phyloP scores from a whole-genome alignment of 2,113 vertebrate genomes.

The Gadus macrocephalus region DNA sequence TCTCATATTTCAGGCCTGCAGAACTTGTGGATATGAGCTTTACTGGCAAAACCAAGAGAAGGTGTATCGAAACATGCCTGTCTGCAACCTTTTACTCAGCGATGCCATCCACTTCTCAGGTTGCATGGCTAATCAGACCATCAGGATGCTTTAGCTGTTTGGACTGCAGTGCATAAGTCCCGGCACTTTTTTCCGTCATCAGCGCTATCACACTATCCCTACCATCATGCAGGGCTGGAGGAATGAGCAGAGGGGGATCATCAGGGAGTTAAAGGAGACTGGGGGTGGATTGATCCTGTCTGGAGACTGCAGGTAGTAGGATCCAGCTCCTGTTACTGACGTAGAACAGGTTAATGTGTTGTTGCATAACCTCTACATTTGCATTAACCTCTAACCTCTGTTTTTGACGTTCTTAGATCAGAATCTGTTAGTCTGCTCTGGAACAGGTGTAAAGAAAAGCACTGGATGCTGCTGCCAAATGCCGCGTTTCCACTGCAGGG shows the following conservation, averaged over 20 bases:
- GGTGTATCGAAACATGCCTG: slow-evolving; percentile 17
- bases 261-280: slow-evolving; percentile 6
- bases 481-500: no score
- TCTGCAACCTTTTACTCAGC: slow-evolving; percentile 10
- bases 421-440: no score
- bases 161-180: slow-evolving; percentile 8
- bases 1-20: not conserved
- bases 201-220: slow-evolving; percentile 14
- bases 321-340: no score
- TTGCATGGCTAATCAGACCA: not conserved
- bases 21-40: not conserved
- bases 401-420: no score
- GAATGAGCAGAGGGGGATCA: slow-evolving; percentile 3
- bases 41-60: slow-evolving; percentile 19
- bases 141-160: slow-evolving; percentile 1
- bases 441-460: no score
- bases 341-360: no score
- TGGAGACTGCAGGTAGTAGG: slow-evolving; percentile 15
- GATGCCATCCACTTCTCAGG: not conserved
- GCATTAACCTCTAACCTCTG: no score
- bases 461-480: no score
- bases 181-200: slow-evolving; percentile 17
- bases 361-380: no score
- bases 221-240: slow-evolving; percentile 12
- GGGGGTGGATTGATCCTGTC: slow-evolving; percentile 1